Percentiles rank a stretch among this genome's conserved stretches.
Conservation (phyloP, 2,888 invertebrate genomes). For the Drosophila cracens region DNA sequence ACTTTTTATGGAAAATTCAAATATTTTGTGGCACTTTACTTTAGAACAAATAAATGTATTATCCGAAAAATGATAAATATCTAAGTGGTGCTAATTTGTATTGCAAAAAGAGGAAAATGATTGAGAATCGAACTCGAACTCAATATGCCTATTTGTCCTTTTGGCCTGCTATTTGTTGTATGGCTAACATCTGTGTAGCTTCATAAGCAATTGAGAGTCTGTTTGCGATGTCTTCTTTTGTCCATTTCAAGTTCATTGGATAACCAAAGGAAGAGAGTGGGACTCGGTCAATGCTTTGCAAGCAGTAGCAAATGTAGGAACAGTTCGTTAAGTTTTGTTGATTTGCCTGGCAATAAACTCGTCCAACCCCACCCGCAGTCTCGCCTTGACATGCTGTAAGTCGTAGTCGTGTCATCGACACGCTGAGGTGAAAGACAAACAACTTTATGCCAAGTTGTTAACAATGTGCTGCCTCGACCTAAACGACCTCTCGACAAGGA, state of each 20-base stretch:
- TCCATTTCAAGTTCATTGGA: conserved; percentile 45
- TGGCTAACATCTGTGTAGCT: not conserved
- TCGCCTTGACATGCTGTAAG: conserved; percentile 15
- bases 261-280: conserved; percentile 20
- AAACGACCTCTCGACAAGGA: conserved; percentile 52
- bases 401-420: conserved; percentile 70
- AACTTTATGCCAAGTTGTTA: conserved; percentile 76
- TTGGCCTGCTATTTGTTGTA: not conserved
- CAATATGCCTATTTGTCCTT: not conserved
- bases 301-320: conserved; percentile 42
- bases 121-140: not conserved
- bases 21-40: not conserved
- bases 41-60: not conserved
- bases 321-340: conserved; percentile 71
- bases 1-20: not conserved
- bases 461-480: conserved; percentile 70
- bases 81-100: not conserved
- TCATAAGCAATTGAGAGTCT: conserved; percentile 26
- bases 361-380: not conserved
- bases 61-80: not conserved
- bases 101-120: not conserved
- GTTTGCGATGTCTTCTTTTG: conserved; percentile 29
- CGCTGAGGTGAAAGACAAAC: conserved; percentile 76
- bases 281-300: conserved; percentile 9
- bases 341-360: conserved; percentile 66